Percentiles rank a stretch among this genome's conserved stretches.
These are phyloP conservation scores for Hydropsyche betteni DNA, from an alignment of 2,888 invertebrate species.

Conservation along the genomic window DNA sequence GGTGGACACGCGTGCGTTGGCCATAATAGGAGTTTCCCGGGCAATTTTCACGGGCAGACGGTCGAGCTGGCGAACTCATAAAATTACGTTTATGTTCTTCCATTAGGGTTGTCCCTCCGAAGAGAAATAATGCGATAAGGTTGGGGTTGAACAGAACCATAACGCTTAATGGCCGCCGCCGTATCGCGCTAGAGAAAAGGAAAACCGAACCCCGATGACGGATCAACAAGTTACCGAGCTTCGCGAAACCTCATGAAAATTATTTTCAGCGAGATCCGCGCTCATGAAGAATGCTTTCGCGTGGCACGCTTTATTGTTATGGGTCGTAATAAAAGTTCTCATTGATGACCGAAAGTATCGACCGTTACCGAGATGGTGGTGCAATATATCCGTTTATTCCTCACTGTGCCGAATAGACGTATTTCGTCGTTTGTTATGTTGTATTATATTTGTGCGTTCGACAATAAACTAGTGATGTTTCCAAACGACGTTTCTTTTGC, in stretches of 20 bases:
- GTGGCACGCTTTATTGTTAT: neutral
- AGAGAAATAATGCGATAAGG: constrained; percentile 36
- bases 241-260: neutral
- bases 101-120: constrained; percentile 38
- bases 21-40: neutral
- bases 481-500: constrained; percentile 1
- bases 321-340: neutral
- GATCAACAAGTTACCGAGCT: constrained; percentile 13
- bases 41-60: constrained; percentile 6
- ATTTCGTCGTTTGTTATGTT: neutral
- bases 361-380: no score
- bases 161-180: constrained; percentile 33
- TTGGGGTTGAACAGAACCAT: constrained; percentile 28
- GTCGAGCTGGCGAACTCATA: constrained; percentile 29
- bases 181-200: neutral
- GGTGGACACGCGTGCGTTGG: no score
- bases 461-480: constrained; percentile 23
- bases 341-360: no score
- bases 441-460: neutral
- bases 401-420: neutral
- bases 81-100: constrained; percentile 39
- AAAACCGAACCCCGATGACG: constrained; percentile 5
- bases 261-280: neutral
- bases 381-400: neutral
- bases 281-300: neutral